Conservation (phyloP, 2,113 vertebrate species). For the Montifringilla adamsi region DNA sequence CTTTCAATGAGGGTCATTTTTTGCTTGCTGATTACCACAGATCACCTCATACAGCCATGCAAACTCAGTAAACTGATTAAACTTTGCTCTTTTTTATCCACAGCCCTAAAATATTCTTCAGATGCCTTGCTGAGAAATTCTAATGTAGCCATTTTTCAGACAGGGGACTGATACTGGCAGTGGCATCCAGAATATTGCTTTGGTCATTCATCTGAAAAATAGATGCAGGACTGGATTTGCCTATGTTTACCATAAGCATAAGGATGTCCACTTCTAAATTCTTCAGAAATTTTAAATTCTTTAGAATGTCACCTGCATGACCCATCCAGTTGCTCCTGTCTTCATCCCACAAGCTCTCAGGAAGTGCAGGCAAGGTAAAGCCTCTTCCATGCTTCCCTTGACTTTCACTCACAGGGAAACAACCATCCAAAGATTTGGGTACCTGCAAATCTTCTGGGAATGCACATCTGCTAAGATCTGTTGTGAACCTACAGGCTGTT, state of each 20-base stretch:
- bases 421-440: neutral
- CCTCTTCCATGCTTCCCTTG: neutral
- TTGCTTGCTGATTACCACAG: neutral
- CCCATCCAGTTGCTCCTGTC: neutral
- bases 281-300: neutral
- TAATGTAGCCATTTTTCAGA: neutral
- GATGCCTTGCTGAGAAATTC: neutral
- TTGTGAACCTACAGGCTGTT: neutral
- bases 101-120: neutral
- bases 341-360: neutral
- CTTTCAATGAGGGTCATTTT: neutral
- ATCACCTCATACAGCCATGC: neutral
- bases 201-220: neutral
- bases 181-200: neutral
- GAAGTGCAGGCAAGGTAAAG: neutral
- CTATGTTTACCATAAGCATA: neutral
- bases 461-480: neutral
- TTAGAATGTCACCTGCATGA: neutral
- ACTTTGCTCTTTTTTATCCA: neutral
- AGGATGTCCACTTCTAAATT: neutral
- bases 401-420: neutral
- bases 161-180: neutral
- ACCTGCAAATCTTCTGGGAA: neutral
- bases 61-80: neutral
- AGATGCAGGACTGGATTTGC: neutral